Evolutionary conservation across 2,888 invertebrate genomes (phyloP).

Genomic region (Acanthosepion pharaonis): DNA sequence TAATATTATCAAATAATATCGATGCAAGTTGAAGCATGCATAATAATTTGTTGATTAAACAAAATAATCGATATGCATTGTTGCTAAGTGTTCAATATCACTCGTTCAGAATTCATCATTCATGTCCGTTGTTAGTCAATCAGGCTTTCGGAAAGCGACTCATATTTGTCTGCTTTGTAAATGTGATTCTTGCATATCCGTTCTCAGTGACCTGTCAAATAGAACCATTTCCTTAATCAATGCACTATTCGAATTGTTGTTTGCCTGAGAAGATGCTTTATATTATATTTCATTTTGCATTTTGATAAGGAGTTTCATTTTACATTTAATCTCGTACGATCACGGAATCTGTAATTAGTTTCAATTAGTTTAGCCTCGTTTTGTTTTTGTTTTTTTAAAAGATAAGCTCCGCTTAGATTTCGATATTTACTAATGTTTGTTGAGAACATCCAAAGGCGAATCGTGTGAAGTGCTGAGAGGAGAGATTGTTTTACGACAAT

Average conservation of each 20-base stretch:
- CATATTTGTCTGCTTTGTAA: background rate
- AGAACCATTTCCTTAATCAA: background rate
- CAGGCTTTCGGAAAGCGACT: background rate
- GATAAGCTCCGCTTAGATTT: no score
- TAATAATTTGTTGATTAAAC: conserved; percentile 4
- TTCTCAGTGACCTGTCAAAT: background rate
- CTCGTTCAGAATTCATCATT: background rate
- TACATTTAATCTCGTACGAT: background rate
- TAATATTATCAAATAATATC: background rate
- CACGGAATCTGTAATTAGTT: background rate
- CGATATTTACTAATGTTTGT: no score
- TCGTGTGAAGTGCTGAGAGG: no score
- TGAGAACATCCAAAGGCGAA: no score
- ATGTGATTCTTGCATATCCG: background rate
- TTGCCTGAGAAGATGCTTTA: background rate
- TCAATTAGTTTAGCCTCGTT: background rate
- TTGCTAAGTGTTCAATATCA: background rate
- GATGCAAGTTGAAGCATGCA: background rate
- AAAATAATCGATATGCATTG: background rate
- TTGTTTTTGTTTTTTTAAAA: no score
- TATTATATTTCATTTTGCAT: background rate
- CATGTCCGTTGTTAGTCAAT: background rate
- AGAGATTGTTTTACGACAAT: no score
- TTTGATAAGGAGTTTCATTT: background rate
- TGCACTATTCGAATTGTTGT: background rate